phyloP scores from a whole-genome alignment of 2,113 vertebrate genomes.

The Leuciscus idus region DNA sequence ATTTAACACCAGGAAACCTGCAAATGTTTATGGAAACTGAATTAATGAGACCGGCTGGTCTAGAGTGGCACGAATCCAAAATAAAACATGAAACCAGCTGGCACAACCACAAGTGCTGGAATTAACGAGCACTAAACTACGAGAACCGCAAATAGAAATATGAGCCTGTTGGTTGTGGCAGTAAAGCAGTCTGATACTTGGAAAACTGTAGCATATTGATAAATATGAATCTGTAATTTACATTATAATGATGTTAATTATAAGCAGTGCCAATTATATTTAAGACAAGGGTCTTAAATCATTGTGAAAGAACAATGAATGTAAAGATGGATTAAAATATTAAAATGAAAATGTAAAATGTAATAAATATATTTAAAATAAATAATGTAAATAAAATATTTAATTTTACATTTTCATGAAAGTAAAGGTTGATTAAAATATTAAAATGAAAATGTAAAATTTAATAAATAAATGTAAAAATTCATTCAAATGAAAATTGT shows the following conservation, averaged over 20 bases:
- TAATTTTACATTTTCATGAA: no score
- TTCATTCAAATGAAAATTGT: no score
- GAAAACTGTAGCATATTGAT: neutral
- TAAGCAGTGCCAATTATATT: neutral
- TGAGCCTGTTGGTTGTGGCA: neutral
- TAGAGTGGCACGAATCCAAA: constrained; percentile 11
- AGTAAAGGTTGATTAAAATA: no score
- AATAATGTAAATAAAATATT: neutral
- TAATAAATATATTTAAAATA: neutral
- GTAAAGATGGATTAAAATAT: neutral
- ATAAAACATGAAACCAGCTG: constrained; percentile 19
- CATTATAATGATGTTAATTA: neutral
- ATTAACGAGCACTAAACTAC: neutral
- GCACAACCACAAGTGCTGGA: constrained; percentile 6
- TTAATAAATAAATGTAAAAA: no score
- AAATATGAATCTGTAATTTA: neutral
- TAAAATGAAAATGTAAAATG: no score
- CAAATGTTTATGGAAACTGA: neutral
- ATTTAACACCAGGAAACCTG: constrained; percentile 13
- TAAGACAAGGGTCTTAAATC: neutral
- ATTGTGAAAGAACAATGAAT: neutral
- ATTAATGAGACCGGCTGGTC: constrained; percentile 7
- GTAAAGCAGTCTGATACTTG: neutral
- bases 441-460: no score
- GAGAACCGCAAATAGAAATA: neutral